phyloP scores from a whole-genome alignment of 2,113 vertebrate genomes.

The Cyanoliseus patagonus region DNA sequence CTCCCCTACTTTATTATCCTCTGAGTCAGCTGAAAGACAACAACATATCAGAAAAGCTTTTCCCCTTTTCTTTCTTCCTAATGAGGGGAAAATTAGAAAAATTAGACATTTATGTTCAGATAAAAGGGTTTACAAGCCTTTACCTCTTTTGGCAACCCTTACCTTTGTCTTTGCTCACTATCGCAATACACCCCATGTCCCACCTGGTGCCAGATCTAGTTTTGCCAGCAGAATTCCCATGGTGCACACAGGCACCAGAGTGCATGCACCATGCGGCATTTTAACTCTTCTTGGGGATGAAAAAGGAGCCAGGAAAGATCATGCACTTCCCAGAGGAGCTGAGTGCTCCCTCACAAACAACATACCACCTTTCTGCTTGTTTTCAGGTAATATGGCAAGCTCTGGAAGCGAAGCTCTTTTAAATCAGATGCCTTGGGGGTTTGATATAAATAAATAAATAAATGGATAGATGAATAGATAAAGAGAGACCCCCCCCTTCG shows the following conservation, averaged over 20 bases:
- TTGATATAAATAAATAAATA: conserved; percentile 4
- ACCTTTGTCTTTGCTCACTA: conserved; percentile 37
- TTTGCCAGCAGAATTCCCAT: conserved; percentile 60
- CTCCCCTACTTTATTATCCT: background rate
- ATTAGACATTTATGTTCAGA: background rate
- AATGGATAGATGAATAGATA: background rate
- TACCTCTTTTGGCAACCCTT: background rate
- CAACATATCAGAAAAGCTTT: background rate
- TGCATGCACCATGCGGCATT: conserved; percentile 9
- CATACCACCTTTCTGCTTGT: background rate
- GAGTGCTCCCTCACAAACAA: background rate
- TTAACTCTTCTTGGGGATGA: conserved; percentile 41
- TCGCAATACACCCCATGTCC: background rate
- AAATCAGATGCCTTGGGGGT: conserved; percentile 25
- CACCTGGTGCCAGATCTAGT: conserved; percentile 51
- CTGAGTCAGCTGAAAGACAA: background rate
- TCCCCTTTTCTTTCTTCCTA: background rate
- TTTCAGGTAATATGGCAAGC: background rate
- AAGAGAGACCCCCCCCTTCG: background rate
- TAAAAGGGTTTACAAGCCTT: background rate
- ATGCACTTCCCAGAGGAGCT: conserved; percentile 5
- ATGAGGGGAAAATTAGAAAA: background rate
- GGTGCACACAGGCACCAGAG: conserved; percentile 29
- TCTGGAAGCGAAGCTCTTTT: background rate
- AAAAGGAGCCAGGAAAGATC: background rate